A percentile compares a stretch with the other conserved stretches of the same genome.
phyloP scores from a whole-genome alignment of 2,113 vertebrate species.

The Amazona guildingii region DNA sequence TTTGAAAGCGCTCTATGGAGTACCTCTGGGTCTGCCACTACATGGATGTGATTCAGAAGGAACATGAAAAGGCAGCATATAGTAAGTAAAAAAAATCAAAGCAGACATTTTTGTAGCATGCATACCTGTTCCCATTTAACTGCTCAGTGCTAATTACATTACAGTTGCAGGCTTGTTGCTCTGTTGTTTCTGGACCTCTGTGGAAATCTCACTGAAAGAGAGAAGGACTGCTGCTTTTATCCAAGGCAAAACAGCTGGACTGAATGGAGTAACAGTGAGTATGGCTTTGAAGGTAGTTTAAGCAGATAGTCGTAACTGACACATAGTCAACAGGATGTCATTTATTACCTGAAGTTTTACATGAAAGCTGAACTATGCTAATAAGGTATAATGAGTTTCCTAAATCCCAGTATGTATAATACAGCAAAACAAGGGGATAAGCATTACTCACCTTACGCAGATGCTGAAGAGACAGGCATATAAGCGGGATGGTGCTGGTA shows the following conservation, averaged over 20 bases:
- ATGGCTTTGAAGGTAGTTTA: neutral
- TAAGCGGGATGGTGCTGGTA: neutral
- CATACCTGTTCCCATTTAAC: neutral
- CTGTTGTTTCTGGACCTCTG: neutral
- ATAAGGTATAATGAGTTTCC: neutral
- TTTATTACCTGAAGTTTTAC: neutral
- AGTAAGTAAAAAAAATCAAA: neutral
- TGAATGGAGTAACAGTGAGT: neutral
- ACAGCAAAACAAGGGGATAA: neutral
- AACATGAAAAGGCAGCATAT: neutral
- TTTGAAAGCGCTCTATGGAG: neutral
- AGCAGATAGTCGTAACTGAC: neutral
- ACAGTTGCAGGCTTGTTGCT: neutral
- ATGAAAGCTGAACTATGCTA: neutral
- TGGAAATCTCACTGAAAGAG: neutral
- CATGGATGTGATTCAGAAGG: neutral
- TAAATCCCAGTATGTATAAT: neutral
- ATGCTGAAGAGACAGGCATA: neutral
- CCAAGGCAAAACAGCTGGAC: neutral
- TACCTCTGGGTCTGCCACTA: neutral
- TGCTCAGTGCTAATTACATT: neutral
- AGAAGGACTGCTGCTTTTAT: neutral
- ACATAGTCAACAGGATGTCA: neutral
- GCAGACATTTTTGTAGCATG: neutral
- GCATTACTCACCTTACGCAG: constrained; percentile 6